A percentile compares a stretch with the other conserved stretches of the same genome.
Evolutionary conservation across 2,888 invertebrate species (phyloP).

Genomic region (Sialis fuliginosa): DNA sequence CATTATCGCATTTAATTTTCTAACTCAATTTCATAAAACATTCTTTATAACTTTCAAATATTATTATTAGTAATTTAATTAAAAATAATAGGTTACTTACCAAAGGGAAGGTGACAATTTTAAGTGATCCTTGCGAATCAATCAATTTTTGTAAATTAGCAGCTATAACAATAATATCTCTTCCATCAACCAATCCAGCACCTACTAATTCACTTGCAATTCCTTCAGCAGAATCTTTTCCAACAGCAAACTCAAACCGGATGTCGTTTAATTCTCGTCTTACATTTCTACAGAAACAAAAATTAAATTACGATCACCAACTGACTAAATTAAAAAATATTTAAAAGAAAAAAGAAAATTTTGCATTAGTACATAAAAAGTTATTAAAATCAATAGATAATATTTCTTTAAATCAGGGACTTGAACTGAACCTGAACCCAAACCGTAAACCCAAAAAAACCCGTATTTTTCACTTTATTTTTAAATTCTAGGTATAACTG

Average conservation of each 20-base stretch:
- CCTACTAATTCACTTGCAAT: slow-evolving; percentile 88
- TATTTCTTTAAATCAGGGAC: too few relatives aligned
- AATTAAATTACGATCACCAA: neutral
- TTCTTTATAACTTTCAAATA: neutral
- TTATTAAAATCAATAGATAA: too few relatives aligned
- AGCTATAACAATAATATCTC: slow-evolving; percentile 84
- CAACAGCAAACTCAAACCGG: slow-evolving; percentile 86
- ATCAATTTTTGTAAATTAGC: slow-evolving; percentile 82
- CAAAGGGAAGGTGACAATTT: slow-evolving; percentile 77
- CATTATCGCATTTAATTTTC: neutral
- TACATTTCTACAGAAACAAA: slow-evolving; percentile 45
- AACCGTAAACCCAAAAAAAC: too few relatives aligned
- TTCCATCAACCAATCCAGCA: slow-evolving; percentile 83
- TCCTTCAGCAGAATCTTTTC: slow-evolving; percentile 79
- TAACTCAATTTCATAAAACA: neutral
- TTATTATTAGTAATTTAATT: neutral
- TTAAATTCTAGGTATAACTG: too few relatives aligned
- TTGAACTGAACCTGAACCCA: too few relatives aligned
- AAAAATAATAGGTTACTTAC: slow-evolving; percentile 26
- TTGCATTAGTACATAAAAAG: too few relatives aligned
- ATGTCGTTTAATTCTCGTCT: slow-evolving; percentile 91
- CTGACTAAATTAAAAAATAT: too few relatives aligned
- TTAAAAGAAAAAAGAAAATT: too few relatives aligned
- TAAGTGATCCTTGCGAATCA: slow-evolving; percentile 44
- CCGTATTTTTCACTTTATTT: too few relatives aligned